These are phyloP conservation scores for Falco berigora DNA, from an alignment of 2,797 vertebrate genomes.

Conservation along the genomic window DNA sequence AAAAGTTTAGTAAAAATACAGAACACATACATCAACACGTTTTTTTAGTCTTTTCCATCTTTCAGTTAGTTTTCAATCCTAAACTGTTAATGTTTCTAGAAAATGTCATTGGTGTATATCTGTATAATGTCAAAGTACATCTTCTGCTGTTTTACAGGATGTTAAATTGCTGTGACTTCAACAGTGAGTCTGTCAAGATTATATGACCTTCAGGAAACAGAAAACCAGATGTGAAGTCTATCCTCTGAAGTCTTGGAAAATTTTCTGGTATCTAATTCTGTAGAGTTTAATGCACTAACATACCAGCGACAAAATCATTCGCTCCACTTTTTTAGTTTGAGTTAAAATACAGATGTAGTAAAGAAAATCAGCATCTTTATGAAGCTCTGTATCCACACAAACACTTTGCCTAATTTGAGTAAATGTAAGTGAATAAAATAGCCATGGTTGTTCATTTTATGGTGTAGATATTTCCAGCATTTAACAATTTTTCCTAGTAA, in stretches of 20 bases:
- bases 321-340: not conserved
- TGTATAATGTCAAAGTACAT: not conserved
- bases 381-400: not conserved
- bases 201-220: not conserved
- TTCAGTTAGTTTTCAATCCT: not conserved
- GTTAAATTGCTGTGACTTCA: not conserved
- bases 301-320: not conserved
- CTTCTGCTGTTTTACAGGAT: not conserved
- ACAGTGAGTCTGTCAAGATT: not conserved
- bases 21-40: not conserved
- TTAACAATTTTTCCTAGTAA: not conserved
- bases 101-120: not conserved
- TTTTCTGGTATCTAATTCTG: not conserved
- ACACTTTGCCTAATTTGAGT: not conserved
- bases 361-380: not conserved
- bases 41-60: not conserved
- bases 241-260: not conserved
- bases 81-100: not conserved
- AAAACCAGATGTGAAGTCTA: not conserved
- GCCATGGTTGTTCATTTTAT: not conserved
- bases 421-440: not conserved
- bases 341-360: not conserved
- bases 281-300: not conserved
- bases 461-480: not conserved
- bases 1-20: not conserved